phyloP scores from a whole-genome alignment of 2,113 vertebrate species.

The Mustela nigripes region DNA sequence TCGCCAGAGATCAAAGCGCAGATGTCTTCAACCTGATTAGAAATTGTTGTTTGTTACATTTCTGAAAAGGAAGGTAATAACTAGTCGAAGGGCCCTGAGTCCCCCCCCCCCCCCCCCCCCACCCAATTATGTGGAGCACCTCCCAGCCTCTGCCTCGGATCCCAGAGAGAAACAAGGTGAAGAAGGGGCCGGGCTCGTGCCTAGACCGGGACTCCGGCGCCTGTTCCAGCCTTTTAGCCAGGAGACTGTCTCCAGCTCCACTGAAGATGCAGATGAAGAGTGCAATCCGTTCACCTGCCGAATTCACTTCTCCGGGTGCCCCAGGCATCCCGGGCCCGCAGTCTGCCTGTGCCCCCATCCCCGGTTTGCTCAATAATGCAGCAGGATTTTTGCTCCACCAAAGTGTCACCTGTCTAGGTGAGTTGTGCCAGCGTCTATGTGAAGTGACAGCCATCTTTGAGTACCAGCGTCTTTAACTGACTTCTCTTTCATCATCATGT shows the following conservation, averaged over 20 bases:
- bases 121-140: rapidly evolving
- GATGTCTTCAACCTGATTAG: neutral
- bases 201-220: rapidly evolving
- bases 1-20: neutral
- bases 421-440: constrained; percentile 92
- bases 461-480: constrained; percentile 92
- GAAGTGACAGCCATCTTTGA: constrained; percentile 97
- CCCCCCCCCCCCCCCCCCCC: rapidly evolving
- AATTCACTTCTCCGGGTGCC: constrained; percentile 87
- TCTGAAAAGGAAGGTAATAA: neutral
- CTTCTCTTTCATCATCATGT: constrained; percentile 90
- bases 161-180: neutral
- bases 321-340: constrained; percentile 87
- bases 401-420: constrained; percentile 96
- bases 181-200: neutral
- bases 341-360: constrained; percentile 87
- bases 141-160: neutral
- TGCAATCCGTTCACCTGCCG: constrained; percentile 85
- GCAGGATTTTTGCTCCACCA: constrained; percentile 90
- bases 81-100: neutral
- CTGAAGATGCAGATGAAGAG: constrained; percentile 84
- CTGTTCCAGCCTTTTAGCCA: constrained; percentile 50
- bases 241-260: constrained; percentile 71
- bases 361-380: constrained; percentile 88
- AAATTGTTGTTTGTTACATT: neutral